A percentile compares a stretch with the other conserved stretches of the same genome.
Evolutionary conservation across 2,113 vertebrate genomes (phyloP).

Genomic region (Dolichotis patagonum): DNA sequence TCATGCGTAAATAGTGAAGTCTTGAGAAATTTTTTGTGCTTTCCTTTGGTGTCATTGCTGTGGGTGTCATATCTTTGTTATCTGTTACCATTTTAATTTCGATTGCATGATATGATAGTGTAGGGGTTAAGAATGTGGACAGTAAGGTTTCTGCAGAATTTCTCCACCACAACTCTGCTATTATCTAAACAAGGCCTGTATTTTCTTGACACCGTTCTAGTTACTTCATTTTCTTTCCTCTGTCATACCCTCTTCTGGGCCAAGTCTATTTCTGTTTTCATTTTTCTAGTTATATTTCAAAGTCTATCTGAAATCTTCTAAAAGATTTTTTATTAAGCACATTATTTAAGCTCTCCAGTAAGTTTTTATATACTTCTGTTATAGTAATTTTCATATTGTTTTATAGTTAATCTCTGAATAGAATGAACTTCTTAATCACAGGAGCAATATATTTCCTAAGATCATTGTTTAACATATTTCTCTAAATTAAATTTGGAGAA

Average conservation of each 20-base stretch:
- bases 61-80: neutral
- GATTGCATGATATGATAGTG: neutral
- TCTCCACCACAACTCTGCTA: neutral
- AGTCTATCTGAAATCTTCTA: neutral
- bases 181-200: neutral
- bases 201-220: neutral
- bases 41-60: neutral
- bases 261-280: neutral
- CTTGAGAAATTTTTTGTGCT: neutral
- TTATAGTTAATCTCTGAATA: neutral
- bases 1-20: neutral
- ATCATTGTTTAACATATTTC: neutral
- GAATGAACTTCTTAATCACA: neutral
- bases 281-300: constrained; percentile 28
- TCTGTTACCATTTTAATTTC: neutral
- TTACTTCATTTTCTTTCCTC: neutral
- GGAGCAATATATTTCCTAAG: neutral
- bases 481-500: neutral
- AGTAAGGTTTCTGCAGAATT: neutral
- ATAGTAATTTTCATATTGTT: neutral
- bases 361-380: neutral
- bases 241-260: neutral
- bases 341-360: neutral
- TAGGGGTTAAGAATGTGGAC: neutral
- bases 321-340: neutral